Percentiles rank a stretch among this genome's conserved stretches.
Conservation (phyloP, 2,888 invertebrate genomes). For the Volucella inflata region DNA sequence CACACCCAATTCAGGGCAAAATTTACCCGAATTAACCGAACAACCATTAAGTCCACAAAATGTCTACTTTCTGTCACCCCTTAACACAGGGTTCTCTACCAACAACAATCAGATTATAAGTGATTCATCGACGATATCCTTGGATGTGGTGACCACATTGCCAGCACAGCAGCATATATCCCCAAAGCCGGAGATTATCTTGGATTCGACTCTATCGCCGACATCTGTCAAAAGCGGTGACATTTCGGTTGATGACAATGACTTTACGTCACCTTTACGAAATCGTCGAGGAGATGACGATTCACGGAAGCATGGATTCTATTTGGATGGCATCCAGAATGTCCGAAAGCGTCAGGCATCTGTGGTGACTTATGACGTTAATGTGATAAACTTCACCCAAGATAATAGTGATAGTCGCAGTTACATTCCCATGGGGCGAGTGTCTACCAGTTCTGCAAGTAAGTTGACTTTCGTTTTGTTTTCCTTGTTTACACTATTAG, state of each 20-base stretch:
- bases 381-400: conserved; percentile 84
- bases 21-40: conserved; percentile 76
- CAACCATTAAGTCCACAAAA: conserved; percentile 79
- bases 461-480: conserved; percentile 77
- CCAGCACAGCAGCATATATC: conserved; percentile 80
- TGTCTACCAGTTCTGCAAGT: conserved; percentile 84
- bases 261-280: conserved; percentile 81
- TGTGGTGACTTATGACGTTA: conserved; percentile 83
- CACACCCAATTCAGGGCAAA: conserved; percentile 80
- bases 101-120: conserved; percentile 78
- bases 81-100: conserved; percentile 78
- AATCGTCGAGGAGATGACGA: conserved; percentile 76
- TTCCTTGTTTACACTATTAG: not conserved
- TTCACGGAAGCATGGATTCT: conserved; percentile 57
- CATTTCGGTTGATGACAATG: conserved; percentile 79
- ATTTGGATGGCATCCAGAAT: conserved; percentile 79
- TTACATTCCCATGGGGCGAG: conserved; percentile 83
- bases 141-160: conserved; percentile 82
- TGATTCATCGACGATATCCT: conserved; percentile 83
- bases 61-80: conserved; percentile 83
- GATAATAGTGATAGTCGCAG: conserved; percentile 83
- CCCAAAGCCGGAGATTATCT: conserved; percentile 83
- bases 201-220: conserved; percentile 83
- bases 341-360: conserved; percentile 83
- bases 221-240: conserved; percentile 78